Base-by-base conservation (phyloP, 2,888 invertebrate genomes). In the Mythimna vitellina region DNA sequence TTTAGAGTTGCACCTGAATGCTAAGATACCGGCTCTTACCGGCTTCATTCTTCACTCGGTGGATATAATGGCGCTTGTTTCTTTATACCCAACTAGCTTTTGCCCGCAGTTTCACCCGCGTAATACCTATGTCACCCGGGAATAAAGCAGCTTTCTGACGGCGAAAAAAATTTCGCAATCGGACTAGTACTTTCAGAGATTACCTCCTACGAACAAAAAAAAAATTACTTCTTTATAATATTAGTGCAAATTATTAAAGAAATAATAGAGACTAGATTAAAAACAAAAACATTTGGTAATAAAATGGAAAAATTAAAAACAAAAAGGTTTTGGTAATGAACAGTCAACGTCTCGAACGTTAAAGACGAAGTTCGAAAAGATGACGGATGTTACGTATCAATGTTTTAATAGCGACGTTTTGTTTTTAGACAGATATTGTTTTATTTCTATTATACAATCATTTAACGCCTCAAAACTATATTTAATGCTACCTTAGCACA, bases 1-100 rank as follows among this genome's bases (percentile, higher is more conserved):
- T 73, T 65, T 78, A 72, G 62, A 72, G 78, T 10, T 32, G 29
- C 51, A 65, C 17, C 46, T 65, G 64, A 61, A 78, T 71, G 42
- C 68, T 49, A 51, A 70, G n/a, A 46, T 54, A 70, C 65, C 49
- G 35, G 62, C 53, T 69, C 56, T 56, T 66, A 12, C 17, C 25
- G 3, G 64, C 56, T 65, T 61, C 42, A 58, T 49, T 76, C 56
- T 69, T 54, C 57, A 56, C 60, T 60, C 14, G 46, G 10, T 5
- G 54, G 12, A 58, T 63, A 73, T 32, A 49, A 62, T 49, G 62
- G 25, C n/a, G 38, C 10, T 71, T 63, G 46, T 56, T 60, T 60
- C n/a, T 56, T 53, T 29, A 20, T 20, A n/a, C 22, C 12, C n/a
- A 12, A 17, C 29, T 29, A 29, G 29, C 29, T 29, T 29, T 29